These are phyloP conservation scores for Pelosia muscerda DNA, from an alignment of 2,888 invertebrate species.

Conservation along the genomic window DNA sequence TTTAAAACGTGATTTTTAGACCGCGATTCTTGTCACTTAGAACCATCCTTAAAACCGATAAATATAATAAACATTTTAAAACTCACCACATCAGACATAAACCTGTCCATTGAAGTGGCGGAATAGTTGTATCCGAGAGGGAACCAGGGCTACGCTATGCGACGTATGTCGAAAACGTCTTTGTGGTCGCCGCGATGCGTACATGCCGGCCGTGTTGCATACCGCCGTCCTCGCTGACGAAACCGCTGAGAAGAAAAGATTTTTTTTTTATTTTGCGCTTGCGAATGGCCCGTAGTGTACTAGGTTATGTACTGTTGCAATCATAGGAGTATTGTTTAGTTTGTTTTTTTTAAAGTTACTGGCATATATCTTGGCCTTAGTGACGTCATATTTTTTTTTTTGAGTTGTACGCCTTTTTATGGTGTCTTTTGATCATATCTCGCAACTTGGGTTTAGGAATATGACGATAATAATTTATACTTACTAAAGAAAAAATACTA, in stretches of 20 bases:
- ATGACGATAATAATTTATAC: no score
- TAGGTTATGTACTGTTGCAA: slow-evolving; percentile 8
- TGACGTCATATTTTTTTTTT: no score
- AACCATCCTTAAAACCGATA: neutral
- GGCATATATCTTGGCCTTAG: no score
- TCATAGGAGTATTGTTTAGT: slow-evolving; percentile 1
- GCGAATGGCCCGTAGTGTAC: neutral
- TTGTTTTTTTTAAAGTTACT: neutral
- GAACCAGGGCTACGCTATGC: slow-evolving; percentile 77
- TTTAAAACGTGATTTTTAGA: no score
- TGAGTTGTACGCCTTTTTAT: no score
- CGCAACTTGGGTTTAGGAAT: no score
- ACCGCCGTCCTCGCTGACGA: slow-evolving; percentile 61
- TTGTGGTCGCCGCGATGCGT: slow-evolving; percentile 72
- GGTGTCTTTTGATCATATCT: no score
- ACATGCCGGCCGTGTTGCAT: slow-evolving; percentile 58
- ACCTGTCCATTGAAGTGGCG: slow-evolving; percentile 72
- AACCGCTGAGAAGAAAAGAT: slow-evolving; percentile 48
- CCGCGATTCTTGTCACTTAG: neutral
- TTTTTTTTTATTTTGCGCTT: slow-evolving; percentile 24
- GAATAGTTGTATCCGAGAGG: slow-evolving; percentile 78
- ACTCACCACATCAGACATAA: slow-evolving; percentile 62
- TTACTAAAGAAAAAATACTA: neutral
- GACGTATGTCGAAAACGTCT: slow-evolving; percentile 75
- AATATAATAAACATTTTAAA: slow-evolving; percentile 6